Base-by-base conservation (phyloP, 2,888 invertebrate genomes). In the Nemoura dubitans region DNA sequence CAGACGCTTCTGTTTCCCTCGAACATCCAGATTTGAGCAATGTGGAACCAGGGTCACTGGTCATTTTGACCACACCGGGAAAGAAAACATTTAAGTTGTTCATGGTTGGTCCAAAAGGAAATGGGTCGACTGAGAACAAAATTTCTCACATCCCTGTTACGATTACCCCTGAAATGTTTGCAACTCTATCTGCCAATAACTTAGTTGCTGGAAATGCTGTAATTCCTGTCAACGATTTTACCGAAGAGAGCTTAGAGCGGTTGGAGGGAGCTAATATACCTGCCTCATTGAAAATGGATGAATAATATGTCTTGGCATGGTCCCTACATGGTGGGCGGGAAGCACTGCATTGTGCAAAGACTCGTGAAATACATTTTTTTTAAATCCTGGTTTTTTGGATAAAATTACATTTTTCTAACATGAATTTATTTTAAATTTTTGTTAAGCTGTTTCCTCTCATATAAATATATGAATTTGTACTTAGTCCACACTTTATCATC, bases 31-130 rank as follows among this genome's bases (percentile, higher is more conserved):
- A 81, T 76, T 43, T 87, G 80, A 84, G 83, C 26, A 86, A 87
- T 43, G 83, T 88, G 76, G 81, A 85, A 42, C 87, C 88, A 21
- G 88, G 88, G 25, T 86, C 88, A 0, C 36, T 88, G 14, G 87
- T 88, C 10, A 86, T 88, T 26, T 14, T 88, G 43, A 81, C 88
- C 6, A 86, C 88, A 29, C 84, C 84, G 5, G 84, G 84, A 59
- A 59, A 59, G 21, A 84, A 30, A 14, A 76, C 26, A 3, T 59
- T 76, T 21, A 59, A 84, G n/a, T 86, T 88, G 43, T 88, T 87
- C 85, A 88, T 88, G 88, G 88, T 85, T n/a, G 84, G 59, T 16
- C 85, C 42, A 43, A 87, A 78, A 80, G 76, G 28, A 5, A 26
- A 28, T n/a, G 76, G 83, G 43, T n/a, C 28, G 29, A 29, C 27